Evolutionary conservation across 2,113 vertebrate genomes (phyloP).

Genomic region (Promerops cafer): DNA sequence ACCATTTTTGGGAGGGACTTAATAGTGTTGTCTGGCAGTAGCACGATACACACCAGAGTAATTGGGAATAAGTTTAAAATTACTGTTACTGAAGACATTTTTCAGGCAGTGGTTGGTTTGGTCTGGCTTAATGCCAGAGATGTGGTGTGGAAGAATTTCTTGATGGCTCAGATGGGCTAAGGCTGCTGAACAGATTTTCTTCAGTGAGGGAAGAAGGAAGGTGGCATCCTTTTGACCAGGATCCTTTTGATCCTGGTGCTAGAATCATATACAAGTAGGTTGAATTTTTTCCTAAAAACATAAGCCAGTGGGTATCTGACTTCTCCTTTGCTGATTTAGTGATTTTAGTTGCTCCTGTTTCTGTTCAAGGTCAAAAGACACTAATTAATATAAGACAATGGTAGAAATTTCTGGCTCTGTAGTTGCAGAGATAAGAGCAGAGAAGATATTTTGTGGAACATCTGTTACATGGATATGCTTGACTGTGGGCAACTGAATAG

Average conservation of each 20-base stretch:
- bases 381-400: background rate
- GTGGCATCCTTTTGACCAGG: background rate
- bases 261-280: background rate
- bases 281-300: background rate
- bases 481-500: background rate
- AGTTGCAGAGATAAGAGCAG: background rate
- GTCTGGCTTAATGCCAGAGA: background rate
- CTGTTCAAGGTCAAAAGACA: background rate
- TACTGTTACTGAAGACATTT: background rate
- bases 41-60: background rate
- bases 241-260: background rate
- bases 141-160: background rate
- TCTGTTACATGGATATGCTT: background rate
- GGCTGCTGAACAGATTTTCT: background rate
- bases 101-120: background rate
- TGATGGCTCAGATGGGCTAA: background rate
- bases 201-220: background rate
- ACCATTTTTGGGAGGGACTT: background rate
- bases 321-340: background rate
- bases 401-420: background rate
- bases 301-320: background rate
- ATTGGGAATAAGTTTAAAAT: background rate
- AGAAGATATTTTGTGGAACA: background rate
- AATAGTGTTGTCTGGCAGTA: background rate
- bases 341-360: background rate